Conservation (phyloP, 2,113 vertebrate genomes). For the Bufo gargarizans region DNA sequence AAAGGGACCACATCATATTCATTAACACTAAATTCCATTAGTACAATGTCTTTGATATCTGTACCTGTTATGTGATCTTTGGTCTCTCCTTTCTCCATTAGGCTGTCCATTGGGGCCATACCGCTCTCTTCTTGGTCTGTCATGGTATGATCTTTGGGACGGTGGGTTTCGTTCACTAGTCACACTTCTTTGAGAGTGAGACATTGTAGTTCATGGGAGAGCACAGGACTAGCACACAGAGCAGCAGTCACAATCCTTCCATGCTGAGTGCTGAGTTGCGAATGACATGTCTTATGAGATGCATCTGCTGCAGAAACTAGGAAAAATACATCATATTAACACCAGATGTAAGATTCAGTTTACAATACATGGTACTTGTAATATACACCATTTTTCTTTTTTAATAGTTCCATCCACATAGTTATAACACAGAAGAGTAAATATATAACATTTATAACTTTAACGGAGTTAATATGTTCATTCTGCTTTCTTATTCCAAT, state of each 20-base stretch:
- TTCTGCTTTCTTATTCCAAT: not conserved
- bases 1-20: not conserved
- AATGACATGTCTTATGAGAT: conserved; percentile 27
- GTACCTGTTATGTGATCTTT: conserved; percentile 58
- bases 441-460: not conserved
- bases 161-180: conserved; percentile 64
- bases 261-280: not conserved
- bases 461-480: not conserved
- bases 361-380: conserved; percentile 18
- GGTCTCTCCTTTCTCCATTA: conserved; percentile 55
- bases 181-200: conserved; percentile 17
- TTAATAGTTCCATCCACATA: not conserved
- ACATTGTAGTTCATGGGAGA: conserved; percentile 22
- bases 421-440: not conserved
- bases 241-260: conserved; percentile 32
- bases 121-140: conserved; percentile 51
- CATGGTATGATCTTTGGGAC: conserved; percentile 44
- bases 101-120: not conserved
- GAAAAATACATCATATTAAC: conserved; percentile 24
- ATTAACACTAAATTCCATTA: not conserved
- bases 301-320: conserved; percentile 31
- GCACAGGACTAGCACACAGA: not conserved
- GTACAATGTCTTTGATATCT: not conserved
- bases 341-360: conserved; percentile 29
- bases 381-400: not conserved